Evolutionary conservation across 2,888 invertebrate genomes (phyloP), one percentile per base, ranked within the genome.

Genomic region (Leucozona laternaria): DNA sequence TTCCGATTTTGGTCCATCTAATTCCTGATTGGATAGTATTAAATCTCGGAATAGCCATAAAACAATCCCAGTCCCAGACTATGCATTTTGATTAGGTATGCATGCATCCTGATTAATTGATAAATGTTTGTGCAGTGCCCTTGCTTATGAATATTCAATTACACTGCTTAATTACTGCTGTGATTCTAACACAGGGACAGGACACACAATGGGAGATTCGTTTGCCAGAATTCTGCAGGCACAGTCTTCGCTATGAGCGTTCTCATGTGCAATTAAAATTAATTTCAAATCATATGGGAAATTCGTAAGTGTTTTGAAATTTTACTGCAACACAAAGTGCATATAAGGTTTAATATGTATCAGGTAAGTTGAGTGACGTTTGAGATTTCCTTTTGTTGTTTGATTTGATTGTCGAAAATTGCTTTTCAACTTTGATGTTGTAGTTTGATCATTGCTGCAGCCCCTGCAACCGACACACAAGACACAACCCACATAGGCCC

Each of bases 101-200:
- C 28, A 28, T 53, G 8, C 40, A 40, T 5, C 55, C 15, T 53
- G 25, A 53, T n/a, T 53, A 15, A 53, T 28, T 25, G 53, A 53
- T 28, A n/a, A 55, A 28, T 55, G 55, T 28, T 55, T 55, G n/a
- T 55, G n/a, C 28, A 55, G 8, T 55, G 15, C 55, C n/a, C 10
- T 55, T 55, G 6, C 55, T 11, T 13, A 50, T 53, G 55, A 55
- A 55, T 55, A 55, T 55, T 55, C 55, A 55, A 55, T 55, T 55
- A 55, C 55, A 55, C 15, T 8, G 55, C 28, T 55, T 55, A n/a
- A 55, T 55, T 55, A 55, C 55, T 55, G 55, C 28, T 13, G 55
- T 10, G 55, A n/a, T n/a, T n/a, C 25, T n/a, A 53, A 28, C 15
- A n/a, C 25, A 53, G 50, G 13, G 48, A 45, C 7, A 48, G 4